phyloP scores from a whole-genome alignment of 2,888 invertebrate species.

The Danaus chrysippus region DNA sequence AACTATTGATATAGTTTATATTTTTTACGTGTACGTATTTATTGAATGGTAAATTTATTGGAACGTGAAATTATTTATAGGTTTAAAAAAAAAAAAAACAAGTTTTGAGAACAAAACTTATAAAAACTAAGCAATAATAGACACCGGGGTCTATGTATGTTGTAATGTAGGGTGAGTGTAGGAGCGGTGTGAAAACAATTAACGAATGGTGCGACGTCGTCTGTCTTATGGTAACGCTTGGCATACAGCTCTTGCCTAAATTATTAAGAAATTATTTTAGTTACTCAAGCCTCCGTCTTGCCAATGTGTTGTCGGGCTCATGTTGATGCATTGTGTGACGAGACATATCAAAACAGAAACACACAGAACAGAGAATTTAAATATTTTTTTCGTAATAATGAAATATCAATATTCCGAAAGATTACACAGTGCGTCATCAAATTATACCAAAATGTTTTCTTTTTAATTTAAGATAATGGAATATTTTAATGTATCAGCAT shows the following conservation, averaged over 20 bases:
- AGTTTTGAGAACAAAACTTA: constrained; percentile 76
- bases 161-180: constrained; percentile 69
- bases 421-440: not conserved
- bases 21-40: constrained; percentile 80
- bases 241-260: constrained; percentile 63
- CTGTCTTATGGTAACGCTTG: constrained; percentile 68
- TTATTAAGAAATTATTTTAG: constrained; percentile 61
- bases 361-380: constrained; percentile 38
- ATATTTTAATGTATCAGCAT: not conserved
- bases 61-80: constrained; percentile 78
- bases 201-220: constrained; percentile 77
- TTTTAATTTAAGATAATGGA: not conserved
- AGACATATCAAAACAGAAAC: constrained; percentile 72
- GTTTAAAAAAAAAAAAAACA: constrained; percentile 44
- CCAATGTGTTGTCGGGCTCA: constrained; percentile 43
- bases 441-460: not conserved
- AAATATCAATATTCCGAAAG: not conserved
- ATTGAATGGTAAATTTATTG: constrained; percentile 79
- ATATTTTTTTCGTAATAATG: constrained; percentile 10
- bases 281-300: constrained; percentile 68
- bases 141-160: constrained; percentile 73
- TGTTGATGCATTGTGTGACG: constrained; percentile 52
- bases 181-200: constrained; percentile 42
- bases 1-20: constrained; percentile 80
- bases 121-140: constrained; percentile 79